These are phyloP conservation scores for Hypsibius dujardini DNA, from an alignment of 1,140 invertebrate species.

Conservation along the genomic window DNA sequence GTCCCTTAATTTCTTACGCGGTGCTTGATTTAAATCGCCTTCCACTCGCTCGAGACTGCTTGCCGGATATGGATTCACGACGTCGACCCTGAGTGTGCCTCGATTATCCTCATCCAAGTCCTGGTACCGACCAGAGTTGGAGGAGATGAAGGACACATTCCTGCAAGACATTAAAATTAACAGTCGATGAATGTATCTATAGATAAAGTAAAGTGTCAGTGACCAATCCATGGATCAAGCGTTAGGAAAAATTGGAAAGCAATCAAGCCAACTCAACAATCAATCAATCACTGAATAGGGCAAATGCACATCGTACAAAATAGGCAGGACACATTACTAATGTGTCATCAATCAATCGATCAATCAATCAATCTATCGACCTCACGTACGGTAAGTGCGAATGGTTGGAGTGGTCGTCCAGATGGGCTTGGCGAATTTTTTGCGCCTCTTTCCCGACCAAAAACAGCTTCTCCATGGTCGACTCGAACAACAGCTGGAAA, in stretches of 20 bases:
- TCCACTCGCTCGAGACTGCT: not conserved
- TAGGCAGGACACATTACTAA: too few relatives aligned
- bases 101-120: slow-evolving; percentile 2
- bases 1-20: not conserved
- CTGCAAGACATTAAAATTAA: not conserved
- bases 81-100: not conserved
- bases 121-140: not conserved
- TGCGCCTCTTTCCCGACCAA: not conserved
- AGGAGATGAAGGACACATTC: not conserved
- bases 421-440: slow-evolving; percentile 4
- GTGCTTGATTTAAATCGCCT: not conserved
- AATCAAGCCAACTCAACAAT: too few relatives aligned
- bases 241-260: not conserved
- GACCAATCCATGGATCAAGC: not conserved
- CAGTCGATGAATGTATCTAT: too few relatives aligned
- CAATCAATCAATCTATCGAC: too few relatives aligned
- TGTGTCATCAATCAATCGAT: too few relatives aligned
- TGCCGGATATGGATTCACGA: not conserved
- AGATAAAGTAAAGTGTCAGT: too few relatives aligned
- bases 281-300: too few relatives aligned
- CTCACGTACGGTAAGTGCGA: slow-evolving; percentile 13
- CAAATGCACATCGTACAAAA: too few relatives aligned
- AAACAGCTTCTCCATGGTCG: slow-evolving; percentile 16
- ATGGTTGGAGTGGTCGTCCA: not conserved
- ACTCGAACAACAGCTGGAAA: too few relatives aligned